Conservation (phyloP, 2,888 invertebrate species). For the Neoascia interrupta region DNA sequence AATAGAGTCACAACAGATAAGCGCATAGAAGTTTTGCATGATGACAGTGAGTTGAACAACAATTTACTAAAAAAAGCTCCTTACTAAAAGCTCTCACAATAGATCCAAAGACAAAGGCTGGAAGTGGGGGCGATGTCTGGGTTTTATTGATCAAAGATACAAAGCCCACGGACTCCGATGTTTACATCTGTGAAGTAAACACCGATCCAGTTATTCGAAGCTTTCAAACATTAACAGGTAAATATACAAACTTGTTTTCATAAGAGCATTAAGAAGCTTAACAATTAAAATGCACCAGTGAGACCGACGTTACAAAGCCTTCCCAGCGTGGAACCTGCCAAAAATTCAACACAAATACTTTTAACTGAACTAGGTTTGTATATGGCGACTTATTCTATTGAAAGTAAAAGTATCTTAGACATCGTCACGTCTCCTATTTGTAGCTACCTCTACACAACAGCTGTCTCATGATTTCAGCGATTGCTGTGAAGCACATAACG, state of each 20-base stretch:
- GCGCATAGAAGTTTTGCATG: constrained; percentile 87
- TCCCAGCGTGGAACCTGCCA: constrained; percentile 21
- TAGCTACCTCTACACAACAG: constrained; percentile 74
- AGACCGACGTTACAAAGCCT: constrained; percentile 11
- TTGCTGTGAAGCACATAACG: constrained; percentile 87
- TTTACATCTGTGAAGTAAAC: constrained; percentile 91
- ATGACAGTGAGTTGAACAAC: constrained; percentile 83
- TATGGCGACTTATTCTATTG: neutral
- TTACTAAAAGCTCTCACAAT: constrained; percentile 12
- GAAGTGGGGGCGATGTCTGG: constrained; percentile 90
- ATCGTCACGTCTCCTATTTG: neutral
- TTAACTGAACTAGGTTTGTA: constrained; percentile 27
- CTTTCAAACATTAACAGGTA: constrained; percentile 89
- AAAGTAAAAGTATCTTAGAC: neutral
- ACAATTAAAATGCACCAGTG: constrained; percentile 5
- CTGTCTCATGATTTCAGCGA: constrained; percentile 89
- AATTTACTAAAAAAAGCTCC: neutral
- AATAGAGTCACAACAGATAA: constrained; percentile 88
- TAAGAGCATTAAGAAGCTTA: neutral
- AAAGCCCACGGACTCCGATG: constrained; percentile 86
- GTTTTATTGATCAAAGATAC: constrained; percentile 88
- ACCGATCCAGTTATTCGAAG: constrained; percentile 88
- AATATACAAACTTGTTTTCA: constrained; percentile 69
- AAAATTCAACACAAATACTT: constrained; percentile 3
- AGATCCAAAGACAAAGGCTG: constrained; percentile 77